Evolutionary conservation across 2,888 invertebrate species (phyloP).

Genomic region (Helicoverpa assulta): DNA sequence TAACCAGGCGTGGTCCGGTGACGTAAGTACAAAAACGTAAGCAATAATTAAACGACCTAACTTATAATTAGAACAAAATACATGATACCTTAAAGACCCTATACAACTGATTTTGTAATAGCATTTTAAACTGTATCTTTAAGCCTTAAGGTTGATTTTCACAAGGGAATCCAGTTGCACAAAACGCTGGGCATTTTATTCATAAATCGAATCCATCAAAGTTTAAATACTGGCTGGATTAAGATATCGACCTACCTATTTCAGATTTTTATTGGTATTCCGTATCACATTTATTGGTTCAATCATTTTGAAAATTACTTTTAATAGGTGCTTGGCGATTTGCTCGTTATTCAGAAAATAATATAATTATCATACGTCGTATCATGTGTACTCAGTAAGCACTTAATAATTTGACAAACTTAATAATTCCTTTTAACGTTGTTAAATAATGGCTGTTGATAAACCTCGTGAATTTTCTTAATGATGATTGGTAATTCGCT

Average conservation of each 20-base stretch:
- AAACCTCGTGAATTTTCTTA: neutral
- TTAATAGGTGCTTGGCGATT: no score
- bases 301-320: no score
- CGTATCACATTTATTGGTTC: neutral
- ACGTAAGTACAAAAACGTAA: conserved; percentile 81
- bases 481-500: neutral
- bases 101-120: conserved; percentile 11
- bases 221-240: conserved; percentile 40
- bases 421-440: neutral
- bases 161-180: neutral
- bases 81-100: conserved; percentile 40
- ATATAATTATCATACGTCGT: neutral
- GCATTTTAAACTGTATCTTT: conserved; percentile 10
- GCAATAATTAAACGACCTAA: conserved; percentile 77
- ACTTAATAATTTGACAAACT: neutral
- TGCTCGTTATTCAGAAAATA: neutral
- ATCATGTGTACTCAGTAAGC: neutral
- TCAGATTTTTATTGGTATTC: conserved; percentile 32
- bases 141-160: conserved; percentile 11
- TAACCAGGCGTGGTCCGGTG: conserved; percentile 79
- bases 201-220: conserved; percentile 47
- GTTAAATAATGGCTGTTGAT: neutral
- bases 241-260: conserved; percentile 9
- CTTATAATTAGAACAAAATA: conserved; percentile 54
- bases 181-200: conserved; percentile 26